Base-by-base conservation (phyloP, 2,113 vertebrate genomes). In the Acrocephalus arundinaceus region DNA sequence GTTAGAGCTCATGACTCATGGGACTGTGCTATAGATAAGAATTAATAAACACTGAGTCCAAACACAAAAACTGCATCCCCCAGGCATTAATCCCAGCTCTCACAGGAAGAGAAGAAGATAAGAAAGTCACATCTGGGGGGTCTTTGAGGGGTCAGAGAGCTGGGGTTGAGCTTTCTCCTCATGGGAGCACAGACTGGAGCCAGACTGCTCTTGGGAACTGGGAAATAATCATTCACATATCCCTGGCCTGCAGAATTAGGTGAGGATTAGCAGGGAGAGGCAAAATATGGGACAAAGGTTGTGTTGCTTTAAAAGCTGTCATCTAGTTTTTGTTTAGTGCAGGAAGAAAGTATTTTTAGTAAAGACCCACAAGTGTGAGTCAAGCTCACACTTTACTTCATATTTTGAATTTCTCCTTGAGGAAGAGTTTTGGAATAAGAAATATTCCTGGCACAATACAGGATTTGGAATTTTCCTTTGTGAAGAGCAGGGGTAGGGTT, bases 151-250 rank as follows among this genome's bases (percentile, higher is more conserved):
- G 0, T 13, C 48, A 11, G 15, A 10, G 20, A 12, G 39, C 31
- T 46, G 11, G 35, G 31, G 3, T 4, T 24, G 14, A 6, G 7
- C 55, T 46, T 45, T 0, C 33, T 46, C 30, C 62, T 59, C 33
- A 0, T 21, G 46, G 54, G 5, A 46, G 11, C 30, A 27, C 33
- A 24, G 22, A 11, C 23, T 57, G 28, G 22, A 21, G 3, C 28
- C 55, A 21, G 35, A 3, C 54, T 79, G 66, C 37, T 21, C 72
- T 30, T 57, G 31, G 37, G 5, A 46, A 8, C 0, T 24, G 46
- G 37, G 54, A 16, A 4, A 10, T 16, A 25, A 22, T 33, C 25
- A 4, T 61, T 33, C 58, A 17, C 4, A 0, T 5, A 2, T 31
- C 57, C 22, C 20, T 13, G 35, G 35, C 12, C 14, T 61, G 54